Evolutionary conservation across 1,140 invertebrate genomes (phyloP).

Genomic region (Drosophila tristis): DNA sequence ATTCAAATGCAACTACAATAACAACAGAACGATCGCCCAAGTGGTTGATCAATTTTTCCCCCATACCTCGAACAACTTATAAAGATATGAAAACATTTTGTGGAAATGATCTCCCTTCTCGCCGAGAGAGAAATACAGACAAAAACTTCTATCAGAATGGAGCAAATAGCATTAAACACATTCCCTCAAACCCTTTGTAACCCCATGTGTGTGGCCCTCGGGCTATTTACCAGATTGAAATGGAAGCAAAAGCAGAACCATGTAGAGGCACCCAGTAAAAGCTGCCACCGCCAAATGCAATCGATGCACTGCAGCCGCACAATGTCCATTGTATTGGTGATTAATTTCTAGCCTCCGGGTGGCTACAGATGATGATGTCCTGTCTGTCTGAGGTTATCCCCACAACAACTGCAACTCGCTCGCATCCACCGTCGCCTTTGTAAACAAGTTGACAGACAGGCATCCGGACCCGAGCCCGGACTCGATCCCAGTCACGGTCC

Average conservation of each 20-base stretch:
- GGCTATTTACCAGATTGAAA: slow-evolving; percentile 51
- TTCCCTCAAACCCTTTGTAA: slow-evolving; percentile 43
- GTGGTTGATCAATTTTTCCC: no score
- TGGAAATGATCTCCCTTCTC: slow-evolving; percentile 1
- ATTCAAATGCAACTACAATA: not conserved
- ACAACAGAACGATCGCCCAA: no score
- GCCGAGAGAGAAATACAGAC: slow-evolving; percentile 4
- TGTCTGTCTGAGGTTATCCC: slow-evolving; percentile 18
- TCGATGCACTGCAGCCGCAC: slow-evolving; percentile 62
- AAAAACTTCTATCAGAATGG: slow-evolving; percentile 21
- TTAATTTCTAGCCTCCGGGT: slow-evolving; percentile 75
- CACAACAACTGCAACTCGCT: slow-evolving; percentile 20
- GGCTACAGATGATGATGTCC: slow-evolving; percentile 42
- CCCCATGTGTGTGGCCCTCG: slow-evolving; percentile 48
- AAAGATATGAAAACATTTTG: not conserved
- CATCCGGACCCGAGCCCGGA: slow-evolving; percentile 25
- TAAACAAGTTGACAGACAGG: slow-evolving; percentile 77
- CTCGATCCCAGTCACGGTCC: no score
- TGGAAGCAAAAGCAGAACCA: slow-evolving; percentile 28
- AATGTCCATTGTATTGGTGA: slow-evolving; percentile 78
- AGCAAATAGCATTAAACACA: slow-evolving; percentile 70
- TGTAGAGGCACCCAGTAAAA: slow-evolving; percentile 39
- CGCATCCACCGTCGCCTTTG: slow-evolving; percentile 48
- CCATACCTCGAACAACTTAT: not conserved
- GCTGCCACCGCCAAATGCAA: slow-evolving; percentile 55